phyloP scores from a whole-genome alignment of 1,140 invertebrate genomes.

The Drosophila kikkawai region DNA sequence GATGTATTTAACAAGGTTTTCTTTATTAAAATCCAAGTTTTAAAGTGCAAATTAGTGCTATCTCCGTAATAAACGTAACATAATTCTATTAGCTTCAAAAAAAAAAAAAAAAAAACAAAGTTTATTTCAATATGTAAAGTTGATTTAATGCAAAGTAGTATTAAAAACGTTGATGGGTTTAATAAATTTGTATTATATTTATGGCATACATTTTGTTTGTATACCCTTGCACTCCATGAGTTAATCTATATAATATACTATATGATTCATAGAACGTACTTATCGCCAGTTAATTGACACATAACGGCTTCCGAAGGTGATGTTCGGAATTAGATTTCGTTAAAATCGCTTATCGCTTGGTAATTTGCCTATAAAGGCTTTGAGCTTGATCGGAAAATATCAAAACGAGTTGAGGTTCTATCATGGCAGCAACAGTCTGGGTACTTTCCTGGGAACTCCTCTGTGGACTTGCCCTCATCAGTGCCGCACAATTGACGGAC shows the following conservation, averaged over 20 bases:
- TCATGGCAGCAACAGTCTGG: not conserved
- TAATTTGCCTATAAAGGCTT: conserved; percentile 1
- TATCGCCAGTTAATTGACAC: not conserved
- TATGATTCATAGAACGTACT: not conserved
- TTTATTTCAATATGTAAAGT: no score
- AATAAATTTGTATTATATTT: not conserved
- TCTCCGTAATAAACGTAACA: no score
- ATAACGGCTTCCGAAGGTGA: not conserved
- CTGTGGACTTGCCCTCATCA: not conserved
- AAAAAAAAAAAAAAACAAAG: no score
- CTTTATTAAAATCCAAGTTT: no score
- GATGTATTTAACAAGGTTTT: no score
- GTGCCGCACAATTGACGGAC: not conserved
- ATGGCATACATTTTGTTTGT: not conserved
- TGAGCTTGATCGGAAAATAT: not conserved
- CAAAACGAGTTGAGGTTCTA: not conserved
- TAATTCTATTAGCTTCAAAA: no score
- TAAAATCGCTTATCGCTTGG: not conserved
- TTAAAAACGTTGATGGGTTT: no score
- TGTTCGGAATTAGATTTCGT: conserved; percentile 1
- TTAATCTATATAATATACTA: no score
- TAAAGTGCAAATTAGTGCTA: no score
- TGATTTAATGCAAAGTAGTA: no score
- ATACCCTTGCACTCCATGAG: not conserved
- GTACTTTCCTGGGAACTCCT: not conserved